Evolutionary conservation across 2,113 vertebrate species (phyloP), one percentile per base, ranked within the genome.

Genomic region (Xiphias gladius): DNA sequence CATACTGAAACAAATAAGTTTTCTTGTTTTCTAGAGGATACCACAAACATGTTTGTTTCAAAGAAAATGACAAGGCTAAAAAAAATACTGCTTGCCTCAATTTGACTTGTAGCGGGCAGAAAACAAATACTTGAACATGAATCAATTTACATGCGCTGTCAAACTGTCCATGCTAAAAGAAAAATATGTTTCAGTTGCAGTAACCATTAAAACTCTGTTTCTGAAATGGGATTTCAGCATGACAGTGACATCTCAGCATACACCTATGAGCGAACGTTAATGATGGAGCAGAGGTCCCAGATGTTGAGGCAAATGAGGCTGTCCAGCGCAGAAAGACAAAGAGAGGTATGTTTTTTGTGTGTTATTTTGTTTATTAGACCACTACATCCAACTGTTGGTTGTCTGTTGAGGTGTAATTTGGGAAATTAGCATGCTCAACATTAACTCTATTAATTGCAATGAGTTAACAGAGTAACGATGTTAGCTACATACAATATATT

Each of bases 211-310:
- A 43, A 72, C 37, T 0, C 10, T 20, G 20, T 78, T 73, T 76
- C 14, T 70, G 17, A 26, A 73, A 61, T 68, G 22, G 24, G 19
- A 37, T 79, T 89, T 39, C 71, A 99, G 98, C 97, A 99, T 41
- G 96, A 99, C 84, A 99, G 97, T 10, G 98, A 99, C 93, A 99
- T 99, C 82, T 99, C 98, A 9, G 98, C 98, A 0, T 99, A 99
- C 84, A 99, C 98, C 3, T 99, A 99, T 0, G 98, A 99, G 92
- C 95, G 98, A 37, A 99, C 98, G 0, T 90, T 99, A 86, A 99
- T 99, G 98, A 99, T 99, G 98, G 98, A 99, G 85, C 98, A 99
- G 92, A 96, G 98, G 80, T 99, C 98, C 65, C 98, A 99, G 92
- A 99, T 99, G 98, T 90, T 99, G 87, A 96, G 96, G 73, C 98